Percentiles rank a stretch among this genome's conserved stretches.
Evolutionary conservation across 2,888 invertebrate genomes (phyloP).

Genomic region (Lissonota sp.): DNA sequence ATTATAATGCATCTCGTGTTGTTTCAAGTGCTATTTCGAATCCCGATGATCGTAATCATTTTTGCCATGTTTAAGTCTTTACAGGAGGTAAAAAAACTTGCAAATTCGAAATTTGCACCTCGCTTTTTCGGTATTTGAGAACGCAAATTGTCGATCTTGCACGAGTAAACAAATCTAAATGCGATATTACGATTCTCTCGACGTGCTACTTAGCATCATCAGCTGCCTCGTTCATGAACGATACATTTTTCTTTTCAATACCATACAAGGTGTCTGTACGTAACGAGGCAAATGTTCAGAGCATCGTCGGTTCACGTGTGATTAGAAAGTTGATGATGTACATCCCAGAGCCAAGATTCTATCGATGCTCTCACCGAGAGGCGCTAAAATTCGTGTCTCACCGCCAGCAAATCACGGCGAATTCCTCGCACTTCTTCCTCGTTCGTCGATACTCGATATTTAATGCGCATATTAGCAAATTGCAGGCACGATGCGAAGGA

Average conservation of each 20-base stretch:
- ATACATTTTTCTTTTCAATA: conserved; percentile 49
- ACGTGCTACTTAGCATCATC: conserved; percentile 9
- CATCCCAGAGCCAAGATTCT: conserved; percentile 3
- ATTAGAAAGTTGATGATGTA: conserved; percentile 57
- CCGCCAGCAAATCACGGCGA: conserved; percentile 1
- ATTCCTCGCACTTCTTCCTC: conserved; percentile 24
- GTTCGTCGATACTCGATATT: background rate
- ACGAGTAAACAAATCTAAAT: conserved; percentile 4
- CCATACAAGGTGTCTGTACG: conserved; percentile 41
- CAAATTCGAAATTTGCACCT: no score
- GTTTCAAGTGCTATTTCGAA: no score
- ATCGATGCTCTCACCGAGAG: conserved; percentile 28
- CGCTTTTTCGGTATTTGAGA: no score
- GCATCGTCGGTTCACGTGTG: conserved; percentile 30
- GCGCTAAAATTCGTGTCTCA: conserved; percentile 61
- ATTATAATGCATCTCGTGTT: no score
- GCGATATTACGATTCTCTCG: conserved; percentile 37
- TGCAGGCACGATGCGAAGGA: background rate
- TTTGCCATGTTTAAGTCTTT: no score
- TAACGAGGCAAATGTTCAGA: conserved; percentile 27
- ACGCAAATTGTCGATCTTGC: no score
- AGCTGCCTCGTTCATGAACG: conserved; percentile 41
- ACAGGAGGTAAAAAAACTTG: no score
- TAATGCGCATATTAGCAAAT: background rate
- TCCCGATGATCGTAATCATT: no score